Percentiles rank a stretch among this genome's conserved stretches.
phyloP scores from a whole-genome alignment of 2,113 vertebrate species.

The Elaphurus davidianus region DNA sequence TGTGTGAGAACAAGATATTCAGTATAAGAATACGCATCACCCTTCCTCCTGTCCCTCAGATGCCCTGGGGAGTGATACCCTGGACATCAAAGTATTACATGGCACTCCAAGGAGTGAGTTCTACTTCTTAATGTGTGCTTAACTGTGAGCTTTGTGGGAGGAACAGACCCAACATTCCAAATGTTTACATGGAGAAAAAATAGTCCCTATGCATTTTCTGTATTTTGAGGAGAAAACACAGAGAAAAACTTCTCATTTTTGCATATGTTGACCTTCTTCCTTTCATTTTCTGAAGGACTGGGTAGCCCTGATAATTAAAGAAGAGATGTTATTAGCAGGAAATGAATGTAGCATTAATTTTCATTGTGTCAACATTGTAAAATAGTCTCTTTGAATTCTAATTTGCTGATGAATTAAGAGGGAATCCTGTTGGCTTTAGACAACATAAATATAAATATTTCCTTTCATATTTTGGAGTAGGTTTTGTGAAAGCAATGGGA shows the following conservation, averaged over 20 bases:
- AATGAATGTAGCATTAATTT: conserved; percentile 42
- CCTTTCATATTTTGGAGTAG: conserved; percentile 56
- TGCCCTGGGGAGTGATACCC: too few species aligned
- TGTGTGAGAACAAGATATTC: not conserved
- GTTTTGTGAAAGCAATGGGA: conserved; percentile 40
- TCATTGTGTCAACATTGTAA: conserved; percentile 67
- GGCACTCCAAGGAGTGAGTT: not conserved
- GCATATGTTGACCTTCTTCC: not conserved
- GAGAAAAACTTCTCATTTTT: not conserved
- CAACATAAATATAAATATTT: conserved; percentile 75
- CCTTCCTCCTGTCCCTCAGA: not conserved
- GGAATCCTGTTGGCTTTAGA: conserved; percentile 57
- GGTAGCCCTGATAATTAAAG: not conserved
- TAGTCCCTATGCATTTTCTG: not conserved
- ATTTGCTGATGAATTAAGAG: conserved; percentile 68
- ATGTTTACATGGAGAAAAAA: not conserved
- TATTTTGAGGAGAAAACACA: not conserved
- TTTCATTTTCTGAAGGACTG: not conserved
- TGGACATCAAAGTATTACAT: not conserved
- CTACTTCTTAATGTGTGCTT: not conserved
- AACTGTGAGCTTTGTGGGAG: not conserved
- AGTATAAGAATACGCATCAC: too few species aligned
- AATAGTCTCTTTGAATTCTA: conserved; percentile 68
- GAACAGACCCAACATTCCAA: not conserved
- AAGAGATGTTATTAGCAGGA: not conserved